Conservation (phyloP, 2,113 vertebrate species). For the Promerops cafer region DNA sequence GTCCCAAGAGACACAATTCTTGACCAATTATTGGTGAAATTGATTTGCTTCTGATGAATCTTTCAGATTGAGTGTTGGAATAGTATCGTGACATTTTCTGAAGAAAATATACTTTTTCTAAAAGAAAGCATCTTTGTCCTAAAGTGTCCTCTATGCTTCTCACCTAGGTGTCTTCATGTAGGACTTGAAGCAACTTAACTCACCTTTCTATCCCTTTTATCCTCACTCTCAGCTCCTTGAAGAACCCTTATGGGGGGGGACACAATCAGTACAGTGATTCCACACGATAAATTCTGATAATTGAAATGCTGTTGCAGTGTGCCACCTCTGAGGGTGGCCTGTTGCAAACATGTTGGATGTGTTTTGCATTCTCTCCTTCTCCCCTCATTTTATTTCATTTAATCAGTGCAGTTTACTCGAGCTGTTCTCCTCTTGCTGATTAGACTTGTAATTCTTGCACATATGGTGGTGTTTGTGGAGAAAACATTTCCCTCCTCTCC, state of each 20-base stretch:
- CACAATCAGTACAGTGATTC: not conserved
- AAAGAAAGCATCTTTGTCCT: not conserved
- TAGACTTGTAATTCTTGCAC: slow-evolving; percentile 55
- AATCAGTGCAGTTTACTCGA: slow-evolving; percentile 39
- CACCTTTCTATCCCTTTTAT: not conserved
- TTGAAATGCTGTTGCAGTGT: not conserved
- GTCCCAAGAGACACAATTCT: not conserved
- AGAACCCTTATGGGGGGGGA: not conserved
- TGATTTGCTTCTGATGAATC: not conserved
- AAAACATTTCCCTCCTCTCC: slow-evolving; percentile 35
- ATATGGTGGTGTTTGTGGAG: slow-evolving; percentile 41
- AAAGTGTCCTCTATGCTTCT: not conserved
- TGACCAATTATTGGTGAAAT: not conserved
- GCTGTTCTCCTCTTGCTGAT: slow-evolving; percentile 31
- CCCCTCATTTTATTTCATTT: slow-evolving; percentile 28
- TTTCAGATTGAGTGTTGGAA: not conserved
- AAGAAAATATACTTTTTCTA: not conserved
- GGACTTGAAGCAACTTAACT: not conserved
- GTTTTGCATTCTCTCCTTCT: slow-evolving; percentile 48
- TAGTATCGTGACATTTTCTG: not conserved
- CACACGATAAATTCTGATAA: not conserved
- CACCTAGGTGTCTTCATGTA: not conserved
- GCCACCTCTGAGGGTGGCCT: not conserved
- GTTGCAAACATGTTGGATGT: not conserved
- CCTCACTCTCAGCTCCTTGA: not conserved